Evolutionary conservation across 2,797 vertebrate genomes (phyloP).

Genomic region (Phrynocephalus forsythii): DNA sequence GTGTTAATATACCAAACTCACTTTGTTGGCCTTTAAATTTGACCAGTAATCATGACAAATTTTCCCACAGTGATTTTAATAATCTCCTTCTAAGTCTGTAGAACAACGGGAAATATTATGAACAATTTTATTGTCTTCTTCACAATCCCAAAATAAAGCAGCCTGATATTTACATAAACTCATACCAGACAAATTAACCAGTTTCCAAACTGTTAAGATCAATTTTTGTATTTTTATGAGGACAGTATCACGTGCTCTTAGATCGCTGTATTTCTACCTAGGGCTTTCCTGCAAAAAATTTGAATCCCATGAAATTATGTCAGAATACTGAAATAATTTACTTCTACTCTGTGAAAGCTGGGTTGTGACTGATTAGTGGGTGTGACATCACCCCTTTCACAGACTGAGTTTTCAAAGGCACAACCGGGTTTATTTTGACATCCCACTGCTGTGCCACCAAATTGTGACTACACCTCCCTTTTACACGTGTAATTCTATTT

Average conservation of each 20-base stretch:
- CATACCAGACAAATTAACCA: background rate
- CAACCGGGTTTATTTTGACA: too few species aligned
- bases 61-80: too few species aligned
- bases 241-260: background rate
- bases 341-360: background rate
- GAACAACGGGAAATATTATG: background rate
- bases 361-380: background rate
- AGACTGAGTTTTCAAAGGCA: too few species aligned
- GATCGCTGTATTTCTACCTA: background rate
- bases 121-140: background rate
- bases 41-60: background rate
- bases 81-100: background rate
- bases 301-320: conserved; percentile 7
- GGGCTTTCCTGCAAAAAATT: background rate
- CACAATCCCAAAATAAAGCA: background rate
- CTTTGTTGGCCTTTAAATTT: conserved; percentile 8
- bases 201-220: background rate
- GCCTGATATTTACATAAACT: background rate
- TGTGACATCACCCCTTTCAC: too few species aligned
- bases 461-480: too few species aligned
- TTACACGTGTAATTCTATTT: too few species aligned
- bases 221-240: background rate
- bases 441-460: too few species aligned
- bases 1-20: background rate
- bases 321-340: background rate